A percentile compares a stretch with the other conserved stretches of the same genome.
Evolutionary conservation across 2,888 invertebrate species (phyloP).

Genomic region (Cerastis leucographa): DNA sequence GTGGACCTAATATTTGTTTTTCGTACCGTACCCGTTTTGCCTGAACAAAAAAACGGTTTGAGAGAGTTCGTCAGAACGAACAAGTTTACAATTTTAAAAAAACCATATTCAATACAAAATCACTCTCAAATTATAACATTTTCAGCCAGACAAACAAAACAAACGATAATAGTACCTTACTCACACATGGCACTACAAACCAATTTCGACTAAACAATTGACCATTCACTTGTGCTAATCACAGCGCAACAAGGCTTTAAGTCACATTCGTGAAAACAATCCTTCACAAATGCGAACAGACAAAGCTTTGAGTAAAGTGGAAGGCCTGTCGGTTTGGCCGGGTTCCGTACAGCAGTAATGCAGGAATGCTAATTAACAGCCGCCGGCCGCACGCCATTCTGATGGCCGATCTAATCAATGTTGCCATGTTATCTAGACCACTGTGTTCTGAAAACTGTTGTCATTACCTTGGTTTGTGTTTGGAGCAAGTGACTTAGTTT

Average conservation of each 20-base stretch:
- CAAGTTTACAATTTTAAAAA: no score
- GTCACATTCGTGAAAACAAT: conserved; percentile 59
- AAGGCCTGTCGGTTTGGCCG: conserved; percentile 54
- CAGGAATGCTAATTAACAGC: conserved; percentile 73
- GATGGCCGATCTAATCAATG: conserved; percentile 60
- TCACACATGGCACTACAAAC: conserved; percentile 6
- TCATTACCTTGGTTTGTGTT: conserved; percentile 18
- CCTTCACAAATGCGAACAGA: conserved; percentile 60
- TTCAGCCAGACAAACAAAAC: neutral
- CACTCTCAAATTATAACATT: neutral
- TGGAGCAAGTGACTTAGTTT: conserved; percentile 2
- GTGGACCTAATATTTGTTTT: neutral
- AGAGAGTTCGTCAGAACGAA: no score
- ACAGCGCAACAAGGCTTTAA: conserved; percentile 43
- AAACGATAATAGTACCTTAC: neutral
- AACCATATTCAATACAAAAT: neutral
- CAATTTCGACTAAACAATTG: conserved; percentile 24
- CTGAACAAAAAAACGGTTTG: no score
- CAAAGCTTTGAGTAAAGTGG: conserved; percentile 66
- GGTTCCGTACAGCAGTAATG: conserved; percentile 61
- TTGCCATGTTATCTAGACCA: conserved; percentile 53
- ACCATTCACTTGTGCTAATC: conserved; percentile 51
- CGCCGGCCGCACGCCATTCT: conserved; percentile 61
- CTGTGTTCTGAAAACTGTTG: conserved; percentile 48
- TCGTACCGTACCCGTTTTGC: no score